phyloP scores from a whole-genome alignment of 2,888 invertebrate species.

The Pyralis farinalis region DNA sequence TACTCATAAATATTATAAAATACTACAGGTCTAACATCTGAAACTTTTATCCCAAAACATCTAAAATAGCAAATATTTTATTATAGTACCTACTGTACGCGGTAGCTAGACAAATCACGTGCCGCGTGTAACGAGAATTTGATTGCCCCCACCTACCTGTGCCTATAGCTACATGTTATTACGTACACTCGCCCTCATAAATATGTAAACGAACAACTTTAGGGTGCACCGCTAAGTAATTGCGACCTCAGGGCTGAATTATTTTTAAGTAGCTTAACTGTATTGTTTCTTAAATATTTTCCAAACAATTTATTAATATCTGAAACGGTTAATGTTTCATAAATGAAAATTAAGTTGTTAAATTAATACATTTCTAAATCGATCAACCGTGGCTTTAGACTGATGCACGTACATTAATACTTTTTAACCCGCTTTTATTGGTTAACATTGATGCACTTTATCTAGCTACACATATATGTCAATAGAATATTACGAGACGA shows the following conservation, averaged over 20 bases:
- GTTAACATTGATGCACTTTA: too few relatives aligned
- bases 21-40: too few relatives aligned
- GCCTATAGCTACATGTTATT: constrained; percentile 7
- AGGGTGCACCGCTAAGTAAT: constrained; percentile 9
- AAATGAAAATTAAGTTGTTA: too few relatives aligned
- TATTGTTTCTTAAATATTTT: neutral
- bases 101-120: constrained; percentile 20
- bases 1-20: too few relatives aligned
- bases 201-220: constrained; percentile 10
- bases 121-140: constrained; percentile 28
- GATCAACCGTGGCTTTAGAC: too few relatives aligned
- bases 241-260: constrained; percentile 7
- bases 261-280: constrained; percentile 7
- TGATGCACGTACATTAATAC: too few relatives aligned
- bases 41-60: neutral
- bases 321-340: too few relatives aligned
- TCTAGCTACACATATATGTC: too few relatives aligned
- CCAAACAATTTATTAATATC: too few relatives aligned
- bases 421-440: too few relatives aligned
- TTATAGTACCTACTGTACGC: constrained; percentile 11
- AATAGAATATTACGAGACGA: too few relatives aligned
- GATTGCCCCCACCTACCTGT: constrained; percentile 22
- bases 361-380: too few relatives aligned
- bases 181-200: constrained; percentile 8
- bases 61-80: constrained; percentile 14